phyloP scores from a whole-genome alignment of 2,797 vertebrate genomes.

The Hippoglossus hippoglossus region DNA sequence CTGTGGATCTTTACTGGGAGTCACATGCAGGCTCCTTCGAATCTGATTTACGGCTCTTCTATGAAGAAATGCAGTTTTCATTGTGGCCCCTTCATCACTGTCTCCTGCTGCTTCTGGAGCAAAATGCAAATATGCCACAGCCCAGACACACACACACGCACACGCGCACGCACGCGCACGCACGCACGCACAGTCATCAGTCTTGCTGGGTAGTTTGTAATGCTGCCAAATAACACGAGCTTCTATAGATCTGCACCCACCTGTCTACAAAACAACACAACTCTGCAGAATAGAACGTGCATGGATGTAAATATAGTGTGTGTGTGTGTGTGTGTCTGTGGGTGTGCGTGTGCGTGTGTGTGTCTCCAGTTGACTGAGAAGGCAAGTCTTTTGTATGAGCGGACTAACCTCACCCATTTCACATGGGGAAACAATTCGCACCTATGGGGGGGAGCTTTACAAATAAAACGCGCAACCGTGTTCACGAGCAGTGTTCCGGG shows the following conservation, averaged over 20 bases:
- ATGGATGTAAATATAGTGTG: neutral
- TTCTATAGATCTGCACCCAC: conserved; percentile 38
- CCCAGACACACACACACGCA: neutral
- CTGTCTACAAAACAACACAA: conserved; percentile 33
- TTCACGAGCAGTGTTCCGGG: neutral
- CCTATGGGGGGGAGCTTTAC: conserved; percentile 45
- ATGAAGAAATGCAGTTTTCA: too few species aligned
- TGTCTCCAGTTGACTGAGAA: conserved; percentile 21
- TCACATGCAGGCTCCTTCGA: too few species aligned
- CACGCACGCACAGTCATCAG: conserved; percentile 7
- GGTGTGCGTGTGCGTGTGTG: too few species aligned
- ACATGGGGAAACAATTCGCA: conserved; percentile 58
- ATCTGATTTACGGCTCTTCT: too few species aligned
- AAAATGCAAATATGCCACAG: conserved; percentile 3
- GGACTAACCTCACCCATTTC: conserved; percentile 76
- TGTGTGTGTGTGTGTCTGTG: too few species aligned
- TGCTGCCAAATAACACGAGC: conserved; percentile 56
- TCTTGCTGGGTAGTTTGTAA: conserved; percentile 61
- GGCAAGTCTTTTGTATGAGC: conserved; percentile 69
- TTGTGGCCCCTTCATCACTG: neutral
- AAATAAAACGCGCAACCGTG: neutral
- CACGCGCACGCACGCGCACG: neutral
- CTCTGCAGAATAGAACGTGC: neutral
- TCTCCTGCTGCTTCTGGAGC: neutral
- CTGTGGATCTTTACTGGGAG: too few species aligned